Evolutionary conservation across 2,797 vertebrate genomes (phyloP), one percentile per base, ranked within the genome.

Genomic region (Malurus leucopterus): DNA sequence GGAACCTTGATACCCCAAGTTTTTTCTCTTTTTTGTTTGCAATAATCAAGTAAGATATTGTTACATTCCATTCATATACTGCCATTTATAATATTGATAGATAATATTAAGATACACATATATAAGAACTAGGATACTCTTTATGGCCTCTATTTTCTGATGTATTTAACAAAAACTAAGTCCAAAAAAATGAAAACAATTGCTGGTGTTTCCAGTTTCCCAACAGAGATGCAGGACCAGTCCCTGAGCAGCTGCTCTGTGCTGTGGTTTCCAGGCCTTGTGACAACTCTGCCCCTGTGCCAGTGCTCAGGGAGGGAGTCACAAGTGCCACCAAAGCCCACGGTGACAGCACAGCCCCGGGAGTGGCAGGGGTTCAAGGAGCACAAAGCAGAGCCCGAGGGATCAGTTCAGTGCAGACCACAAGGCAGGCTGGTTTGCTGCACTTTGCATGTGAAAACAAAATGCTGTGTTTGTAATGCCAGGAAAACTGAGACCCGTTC

Each of bases 201-300:
- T 96, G 96, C 96, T 96, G 96, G 96, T 96, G 91, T 91, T 94
- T 95, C 90, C 77, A 69, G 89, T 74, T 94, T 76, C 89, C 86
- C 61, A 86, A 29, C 46, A 54, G 89, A 76, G 72, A 30, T 9
- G 64, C 59, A 93, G 88, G 88, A 92, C 80, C 72, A 49, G 62
- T 72, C 79, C 65, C 87, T 67, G 89, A 93, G 89, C 93, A 54
- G 53, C 84, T 59, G 68, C 62, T 59, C 49, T 62, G 64, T 32
- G 83, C 86, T 79, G 8, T 26, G 63, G 53, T 41, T 93, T 67
- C 68, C 68, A 8, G 59, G 38, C 51, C 27, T 14, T 41, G 14
- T 1, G 34, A 32, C 79, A 63, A 5, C 34, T 75, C 32, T 59
- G 73, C 62, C 55, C 81, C 23, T 29, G 57, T 17, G 51, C 27